These are phyloP conservation scores for Charadrius vociferus DNA, from an alignment of 2,113 vertebrate genomes.

Conservation along the genomic window DNA sequence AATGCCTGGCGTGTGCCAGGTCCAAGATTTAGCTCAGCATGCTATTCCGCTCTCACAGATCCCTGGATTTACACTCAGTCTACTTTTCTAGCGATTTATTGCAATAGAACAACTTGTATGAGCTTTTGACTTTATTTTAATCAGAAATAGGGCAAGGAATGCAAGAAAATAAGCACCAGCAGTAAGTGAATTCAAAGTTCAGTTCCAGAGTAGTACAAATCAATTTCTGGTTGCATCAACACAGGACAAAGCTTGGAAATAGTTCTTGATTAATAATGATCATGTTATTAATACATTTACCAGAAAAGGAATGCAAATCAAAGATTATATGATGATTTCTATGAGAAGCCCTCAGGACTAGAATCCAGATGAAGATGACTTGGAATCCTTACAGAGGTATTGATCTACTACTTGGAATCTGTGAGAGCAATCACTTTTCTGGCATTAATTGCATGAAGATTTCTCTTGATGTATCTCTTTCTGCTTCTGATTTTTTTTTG, in stretches of 20 bases:
- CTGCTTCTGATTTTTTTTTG: not conserved
- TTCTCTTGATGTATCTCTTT: not conserved
- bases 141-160: not conserved
- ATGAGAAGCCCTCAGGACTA: not conserved
- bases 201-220: not conserved
- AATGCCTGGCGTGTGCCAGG: not conserved
- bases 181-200: not conserved
- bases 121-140: not conserved
- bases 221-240: conserved; percentile 46
- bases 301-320: conserved; percentile 8
- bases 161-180: not conserved
- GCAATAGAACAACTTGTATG: not conserved
- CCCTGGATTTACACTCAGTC: not conserved
- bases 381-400: not conserved
- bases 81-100: not conserved
- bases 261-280: conserved; percentile 21
- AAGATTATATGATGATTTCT: not conserved
- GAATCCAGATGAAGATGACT: not conserved
- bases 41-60: not conserved
- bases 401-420: not conserved
- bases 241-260: conserved; percentile 12
- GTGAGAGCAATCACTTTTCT: not conserved
- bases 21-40: not conserved
- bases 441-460: not conserved
- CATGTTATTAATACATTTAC: conserved; percentile 16